A percentile compares a stretch with the other conserved stretches of the same genome.
Conservation (phyloP, 2,888 invertebrate genomes). For the Anarsia innoxiella region DNA sequence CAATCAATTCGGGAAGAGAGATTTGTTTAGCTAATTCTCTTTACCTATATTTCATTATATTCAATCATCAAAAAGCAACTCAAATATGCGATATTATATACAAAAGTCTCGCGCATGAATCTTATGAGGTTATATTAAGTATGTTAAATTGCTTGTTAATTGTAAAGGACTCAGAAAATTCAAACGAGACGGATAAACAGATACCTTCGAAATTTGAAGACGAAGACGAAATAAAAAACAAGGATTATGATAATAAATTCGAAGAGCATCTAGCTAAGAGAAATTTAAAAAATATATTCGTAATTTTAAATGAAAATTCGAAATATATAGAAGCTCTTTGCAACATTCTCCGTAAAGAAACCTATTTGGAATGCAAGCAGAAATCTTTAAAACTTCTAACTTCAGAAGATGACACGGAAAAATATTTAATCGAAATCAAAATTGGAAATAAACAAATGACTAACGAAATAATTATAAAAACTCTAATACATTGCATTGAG, state of each 20-base stretch:
- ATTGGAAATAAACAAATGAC: constrained; percentile 19
- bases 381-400: constrained; percentile 45
- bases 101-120: constrained; percentile 26
- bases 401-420: constrained; percentile 36
- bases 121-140: constrained; percentile 30
- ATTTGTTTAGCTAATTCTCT: constrained; percentile 37
- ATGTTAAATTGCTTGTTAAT: not conserved
- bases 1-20: constrained; percentile 34
- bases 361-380: constrained; percentile 46
- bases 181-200: no score
- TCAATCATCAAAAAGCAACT: constrained; percentile 16
- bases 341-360: constrained; percentile 26
- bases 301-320: constrained; percentile 19
- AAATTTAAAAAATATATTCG: constrained; percentile 19
- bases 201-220: no score
- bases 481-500: constrained; percentile 33
- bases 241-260: constrained; percentile 30
- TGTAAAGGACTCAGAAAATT: no score
- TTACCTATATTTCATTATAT: constrained; percentile 26
- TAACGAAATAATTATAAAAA: constrained; percentile 28
- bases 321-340: constrained; percentile 32
- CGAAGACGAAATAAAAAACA: no score
- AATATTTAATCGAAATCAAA: constrained; percentile 28
- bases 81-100: constrained; percentile 20
- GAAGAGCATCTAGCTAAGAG: constrained; percentile 31